A percentile compares a stretch with the other conserved stretches of the same genome.
Evolutionary conservation across 2,888 invertebrate genomes (phyloP).

Genomic region (Oxyscelio sp.): DNA sequence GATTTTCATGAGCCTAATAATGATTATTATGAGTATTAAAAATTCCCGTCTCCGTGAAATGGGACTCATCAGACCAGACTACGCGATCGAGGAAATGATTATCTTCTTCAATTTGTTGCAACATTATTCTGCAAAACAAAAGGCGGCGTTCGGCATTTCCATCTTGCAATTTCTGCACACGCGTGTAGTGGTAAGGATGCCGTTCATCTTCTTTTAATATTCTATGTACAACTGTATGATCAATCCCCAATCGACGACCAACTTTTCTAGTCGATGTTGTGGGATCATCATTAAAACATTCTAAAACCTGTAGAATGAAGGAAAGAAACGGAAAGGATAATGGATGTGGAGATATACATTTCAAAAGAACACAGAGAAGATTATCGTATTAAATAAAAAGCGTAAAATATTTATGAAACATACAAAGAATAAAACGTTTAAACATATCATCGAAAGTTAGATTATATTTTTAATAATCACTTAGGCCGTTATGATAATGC

Average conservation of each 20-base stretch:
- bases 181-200: constrained; percentile 20
- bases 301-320: constrained; percentile 1
- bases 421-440: no score
- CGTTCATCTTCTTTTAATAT: constrained; percentile 1
- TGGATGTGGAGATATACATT: no score
- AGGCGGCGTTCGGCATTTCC: not conserved
- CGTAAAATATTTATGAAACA: no score
- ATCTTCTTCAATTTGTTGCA: not conserved
- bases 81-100: not conserved
- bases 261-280: constrained; percentile 16
- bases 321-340: no score
- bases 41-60: constrained; percentile 32
- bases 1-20: constrained; percentile 30
- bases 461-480: no score
- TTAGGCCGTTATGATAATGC: no score
- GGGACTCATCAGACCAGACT: constrained; percentile 26
- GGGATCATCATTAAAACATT: constrained; percentile 4
- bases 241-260: not conserved
- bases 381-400: no score
- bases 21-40: constrained; percentile 34
- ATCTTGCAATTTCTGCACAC: constrained; percentile 7
- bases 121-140: not conserved
- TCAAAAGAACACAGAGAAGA: no score
- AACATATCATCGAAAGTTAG: no score
- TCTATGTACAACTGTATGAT: constrained; percentile 1